Percentiles rank a stretch among this genome's conserved stretches.
Conservation (phyloP, 2,888 invertebrate species). For the Tetragonula carbonaria region DNA sequence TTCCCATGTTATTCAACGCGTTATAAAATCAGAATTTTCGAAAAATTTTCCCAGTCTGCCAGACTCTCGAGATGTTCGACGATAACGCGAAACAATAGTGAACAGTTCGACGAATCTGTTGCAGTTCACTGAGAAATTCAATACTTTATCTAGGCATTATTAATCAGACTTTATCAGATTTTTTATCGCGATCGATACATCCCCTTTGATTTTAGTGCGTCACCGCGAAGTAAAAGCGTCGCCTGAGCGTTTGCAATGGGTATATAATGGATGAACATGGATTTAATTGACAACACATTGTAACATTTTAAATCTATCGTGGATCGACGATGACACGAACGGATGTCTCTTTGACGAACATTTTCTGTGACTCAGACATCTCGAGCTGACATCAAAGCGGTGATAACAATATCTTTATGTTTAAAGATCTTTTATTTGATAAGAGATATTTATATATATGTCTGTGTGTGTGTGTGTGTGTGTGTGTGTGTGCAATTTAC, state of each 20-base stretch:
- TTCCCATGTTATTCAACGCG: neutral
- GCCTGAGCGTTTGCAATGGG: neutral
- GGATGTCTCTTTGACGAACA: conserved; percentile 1
- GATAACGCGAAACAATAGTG: neutral
- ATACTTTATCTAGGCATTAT: conserved; percentile 11
- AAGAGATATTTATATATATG: neutral
- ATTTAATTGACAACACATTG: neutral
- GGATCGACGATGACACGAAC: neutral
- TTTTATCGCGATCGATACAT: conserved; percentile 12
- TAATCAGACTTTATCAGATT: conserved; percentile 28
- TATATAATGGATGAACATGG: neutral
- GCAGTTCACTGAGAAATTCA: neutral
- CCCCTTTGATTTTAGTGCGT: neutral
- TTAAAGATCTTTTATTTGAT: neutral
- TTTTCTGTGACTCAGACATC: conserved; percentile 11
- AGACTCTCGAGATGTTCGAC: neutral
- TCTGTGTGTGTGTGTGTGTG: neutral
- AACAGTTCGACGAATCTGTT: neutral
- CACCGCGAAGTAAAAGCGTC: neutral
- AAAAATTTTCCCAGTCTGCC: neutral
- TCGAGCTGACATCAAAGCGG: neutral
- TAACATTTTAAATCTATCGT: neutral
- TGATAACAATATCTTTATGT: conserved; percentile 2
- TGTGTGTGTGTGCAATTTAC: neutral
- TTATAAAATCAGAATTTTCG: conserved; percentile 1